Evolutionary conservation across 2,113 vertebrate genomes (phyloP).

Genomic region (Catharus minimus): DNA sequence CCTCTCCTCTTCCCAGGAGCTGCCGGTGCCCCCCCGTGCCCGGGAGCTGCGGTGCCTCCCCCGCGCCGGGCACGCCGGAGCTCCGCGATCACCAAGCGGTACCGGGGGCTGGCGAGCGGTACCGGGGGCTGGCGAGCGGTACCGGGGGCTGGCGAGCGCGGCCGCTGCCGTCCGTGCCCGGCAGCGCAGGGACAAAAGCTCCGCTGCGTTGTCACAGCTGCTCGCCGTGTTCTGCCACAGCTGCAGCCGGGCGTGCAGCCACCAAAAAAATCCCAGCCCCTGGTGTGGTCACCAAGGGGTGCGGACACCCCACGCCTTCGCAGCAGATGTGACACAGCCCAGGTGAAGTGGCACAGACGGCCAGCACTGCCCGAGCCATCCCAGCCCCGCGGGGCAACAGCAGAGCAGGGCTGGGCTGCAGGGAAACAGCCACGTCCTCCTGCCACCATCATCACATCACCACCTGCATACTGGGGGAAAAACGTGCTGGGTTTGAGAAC

Average conservation of each 20-base stretch:
- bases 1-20: not conserved
- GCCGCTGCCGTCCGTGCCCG: not conserved
- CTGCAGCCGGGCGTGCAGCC: not conserved
- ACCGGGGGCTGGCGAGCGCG: not conserved
- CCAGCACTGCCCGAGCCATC: fast-evolving
- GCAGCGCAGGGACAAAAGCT: not conserved
- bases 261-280: fast-evolving
- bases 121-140: too few species aligned
- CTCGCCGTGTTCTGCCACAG: fast-evolving
- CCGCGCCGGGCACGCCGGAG: not conserved
- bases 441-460: fast-evolving
- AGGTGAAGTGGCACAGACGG: fast-evolving
- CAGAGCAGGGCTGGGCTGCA: fast-evolving
- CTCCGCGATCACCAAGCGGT: not conserved
- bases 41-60: not conserved
- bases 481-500: fast-evolving
- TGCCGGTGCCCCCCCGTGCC: not conserved
- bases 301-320: not conserved
- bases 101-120: too few species aligned
- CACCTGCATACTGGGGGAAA: not conserved
- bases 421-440: not conserved
- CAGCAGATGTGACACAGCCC: not conserved
- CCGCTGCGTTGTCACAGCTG: not conserved
- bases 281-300: fast-evolving
- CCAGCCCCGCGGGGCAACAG: fast-evolving